Conservation (phyloP, 2,797 vertebrate genomes). For the Passerculus sandwichensis region DNA sequence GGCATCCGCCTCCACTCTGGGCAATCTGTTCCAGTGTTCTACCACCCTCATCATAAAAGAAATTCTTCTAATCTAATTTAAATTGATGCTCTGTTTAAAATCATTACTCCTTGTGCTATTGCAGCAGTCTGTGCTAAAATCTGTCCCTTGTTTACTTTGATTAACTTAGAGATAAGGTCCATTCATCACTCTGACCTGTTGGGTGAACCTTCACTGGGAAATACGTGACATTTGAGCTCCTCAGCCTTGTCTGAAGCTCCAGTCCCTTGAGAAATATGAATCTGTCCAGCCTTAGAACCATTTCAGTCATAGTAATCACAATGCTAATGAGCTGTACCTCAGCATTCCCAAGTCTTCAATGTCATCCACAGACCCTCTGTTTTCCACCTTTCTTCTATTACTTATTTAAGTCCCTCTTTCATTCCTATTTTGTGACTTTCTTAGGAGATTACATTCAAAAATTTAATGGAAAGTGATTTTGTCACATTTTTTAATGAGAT, state of each 20-base stretch:
- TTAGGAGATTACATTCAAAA: not conserved
- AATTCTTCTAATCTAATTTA: not conserved
- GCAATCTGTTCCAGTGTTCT: not conserved
- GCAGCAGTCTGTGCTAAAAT: not conserved
- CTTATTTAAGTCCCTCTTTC: not conserved
- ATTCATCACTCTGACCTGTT: not conserved
- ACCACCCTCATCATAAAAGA: not conserved
- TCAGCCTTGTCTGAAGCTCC: not conserved
- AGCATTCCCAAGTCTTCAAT: not conserved
- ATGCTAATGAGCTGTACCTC: not conserved
- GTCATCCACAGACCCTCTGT: accelerated
- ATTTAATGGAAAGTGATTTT: not conserved
- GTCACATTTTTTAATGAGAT: not conserved
- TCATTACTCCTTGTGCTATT: not conserved
- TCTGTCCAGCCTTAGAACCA: not conserved
- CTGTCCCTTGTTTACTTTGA: not conserved
- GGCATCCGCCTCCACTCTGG: not conserved
- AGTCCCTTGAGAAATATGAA: not conserved
- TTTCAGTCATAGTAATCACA: not conserved
- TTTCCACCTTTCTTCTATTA: not conserved
- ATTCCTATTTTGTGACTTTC: not conserved
- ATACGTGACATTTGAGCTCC: not conserved
- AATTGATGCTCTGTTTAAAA: not conserved
- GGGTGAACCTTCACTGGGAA: not conserved
- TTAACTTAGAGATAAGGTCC: not conserved